Conservation (phyloP, 2,888 invertebrate species). For the Nasonia oneida region DNA sequence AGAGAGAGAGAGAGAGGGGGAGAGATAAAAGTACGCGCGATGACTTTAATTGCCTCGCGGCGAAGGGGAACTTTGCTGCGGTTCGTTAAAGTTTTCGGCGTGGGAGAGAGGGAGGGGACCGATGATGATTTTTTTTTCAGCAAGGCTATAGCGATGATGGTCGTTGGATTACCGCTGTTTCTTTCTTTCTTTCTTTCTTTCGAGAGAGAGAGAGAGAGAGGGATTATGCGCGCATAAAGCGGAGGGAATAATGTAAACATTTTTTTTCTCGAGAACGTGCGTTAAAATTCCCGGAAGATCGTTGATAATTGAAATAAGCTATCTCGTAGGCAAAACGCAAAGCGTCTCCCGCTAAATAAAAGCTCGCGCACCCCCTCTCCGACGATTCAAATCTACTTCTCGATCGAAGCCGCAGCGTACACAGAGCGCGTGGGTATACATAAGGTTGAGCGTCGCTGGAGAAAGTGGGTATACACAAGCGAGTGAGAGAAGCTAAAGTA, state of each 20-base stretch:
- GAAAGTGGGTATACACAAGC: conserved; percentile 18
- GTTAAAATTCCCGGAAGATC: no score
- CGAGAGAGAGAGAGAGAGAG: no score
- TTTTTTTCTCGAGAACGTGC: no score
- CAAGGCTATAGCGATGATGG: neutral
- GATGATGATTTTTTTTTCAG: conserved; percentile 31
- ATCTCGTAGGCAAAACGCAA: neutral
- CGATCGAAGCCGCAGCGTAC: neutral
- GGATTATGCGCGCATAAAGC: no score
- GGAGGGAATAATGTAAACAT: no score
- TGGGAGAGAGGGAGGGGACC: neutral
- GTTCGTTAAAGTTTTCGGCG: conserved; percentile 46
- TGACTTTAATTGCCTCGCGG: conserved; percentile 60
- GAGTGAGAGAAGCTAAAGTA: conserved; percentile 68
- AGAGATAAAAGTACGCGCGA: conserved; percentile 58
- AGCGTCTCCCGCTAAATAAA: neutral
- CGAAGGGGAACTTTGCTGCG: neutral
- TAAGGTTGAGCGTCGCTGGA: conserved; percentile 17
- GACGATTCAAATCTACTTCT: neutral
- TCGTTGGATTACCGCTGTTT: neutral
- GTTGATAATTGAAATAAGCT: no score
- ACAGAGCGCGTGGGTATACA: conserved; percentile 19
- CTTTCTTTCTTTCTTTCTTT: no score
- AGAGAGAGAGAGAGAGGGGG: neutral
- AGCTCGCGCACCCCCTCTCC: neutral